Percentiles rank a stretch among this genome's conserved stretches.
These are phyloP conservation scores for Notiomystis cincta DNA, from an alignment of 2,113 vertebrate species.

Conservation along the genomic window DNA sequence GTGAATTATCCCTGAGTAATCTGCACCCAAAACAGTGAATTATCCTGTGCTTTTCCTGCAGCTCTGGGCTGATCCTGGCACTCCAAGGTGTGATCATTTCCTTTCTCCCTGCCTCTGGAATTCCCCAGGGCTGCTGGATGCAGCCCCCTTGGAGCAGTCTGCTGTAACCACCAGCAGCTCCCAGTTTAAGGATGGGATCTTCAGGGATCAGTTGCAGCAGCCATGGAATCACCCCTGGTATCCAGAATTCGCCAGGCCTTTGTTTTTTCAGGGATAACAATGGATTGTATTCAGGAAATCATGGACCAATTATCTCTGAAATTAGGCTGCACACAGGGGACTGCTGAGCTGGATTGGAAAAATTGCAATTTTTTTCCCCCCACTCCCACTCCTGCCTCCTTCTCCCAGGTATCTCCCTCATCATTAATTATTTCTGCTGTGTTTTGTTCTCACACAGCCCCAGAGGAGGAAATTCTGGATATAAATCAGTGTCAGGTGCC, in stretches of 20 bases:
- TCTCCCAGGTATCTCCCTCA: fast-evolving
- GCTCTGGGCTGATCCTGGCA: neutral
- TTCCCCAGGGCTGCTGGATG: neutral
- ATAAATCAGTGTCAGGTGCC: neutral
- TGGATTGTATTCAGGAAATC: neutral
- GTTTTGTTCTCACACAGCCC: neutral
- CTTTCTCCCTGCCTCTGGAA: neutral
- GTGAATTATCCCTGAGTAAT: neutral
- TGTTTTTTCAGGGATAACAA: conserved; percentile 8
- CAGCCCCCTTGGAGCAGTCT: neutral
- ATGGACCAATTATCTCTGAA: neutral
- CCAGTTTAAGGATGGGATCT: neutral
- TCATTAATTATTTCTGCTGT: neutral
- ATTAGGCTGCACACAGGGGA: neutral
- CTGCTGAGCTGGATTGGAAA: neutral
- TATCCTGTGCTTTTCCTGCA: neutral
- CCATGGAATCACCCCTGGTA: neutral
- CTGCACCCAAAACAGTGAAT: neutral
- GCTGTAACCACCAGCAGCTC: neutral
- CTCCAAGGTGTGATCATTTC: neutral
- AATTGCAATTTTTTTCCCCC: neutral
- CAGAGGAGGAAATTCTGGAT: neutral
- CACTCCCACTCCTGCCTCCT: neutral
- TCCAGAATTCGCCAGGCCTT: neutral
- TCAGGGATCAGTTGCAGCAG: neutral